Evolutionary conservation across 2,113 vertebrate genomes (phyloP), one percentile per base, ranked within the genome.

Genomic region (Hydrolagus affinis): DNA sequence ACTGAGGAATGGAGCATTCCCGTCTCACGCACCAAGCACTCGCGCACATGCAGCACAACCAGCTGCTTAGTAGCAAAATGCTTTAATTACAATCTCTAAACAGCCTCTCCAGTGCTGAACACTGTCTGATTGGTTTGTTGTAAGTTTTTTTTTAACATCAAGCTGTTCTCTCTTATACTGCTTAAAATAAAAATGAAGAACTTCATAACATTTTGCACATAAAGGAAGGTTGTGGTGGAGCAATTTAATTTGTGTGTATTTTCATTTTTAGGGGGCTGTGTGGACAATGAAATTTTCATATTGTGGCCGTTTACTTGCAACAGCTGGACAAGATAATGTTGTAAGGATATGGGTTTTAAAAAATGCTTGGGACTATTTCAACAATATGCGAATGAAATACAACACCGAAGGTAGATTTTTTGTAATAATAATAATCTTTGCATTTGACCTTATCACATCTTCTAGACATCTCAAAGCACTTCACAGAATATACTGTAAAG

Each of bases 231-330:
- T 74, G 9, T 10, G 30, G 72, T 64, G 77, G 64, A 28, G 19
- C n/a, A 21, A 10, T 44, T 44, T 44, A 44, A 44, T 1, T 44
- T 44, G 44, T 44, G 44, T 83, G 25, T 0, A 21, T 30, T 66
- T 86, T 89, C 86, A 87, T 6, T 89, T 90, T 88, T 86, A 98
- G 97, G 98, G 98, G 56, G 98, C 98, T 0, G 98, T 99, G 75
- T 99, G 98, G 98, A 99, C 98, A 3, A 99, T 99, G 98, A 99
- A 99, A 88, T 99, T 99, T 91, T 99, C 98, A 87, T 96, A 99
- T 90, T 99, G 98, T 1, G 97, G 98, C 68, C 91, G 98, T 85
- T 92, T 99, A 88, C 93, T 99, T 89, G 98, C 98, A 4, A 96
- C 96, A 23, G 97, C 96, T 21, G 98, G 98, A 23, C 98, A 99